Evolutionary conservation across 2,797 vertebrate species (phyloP).

Genomic region (Pipistrellus nathusii): DNA sequence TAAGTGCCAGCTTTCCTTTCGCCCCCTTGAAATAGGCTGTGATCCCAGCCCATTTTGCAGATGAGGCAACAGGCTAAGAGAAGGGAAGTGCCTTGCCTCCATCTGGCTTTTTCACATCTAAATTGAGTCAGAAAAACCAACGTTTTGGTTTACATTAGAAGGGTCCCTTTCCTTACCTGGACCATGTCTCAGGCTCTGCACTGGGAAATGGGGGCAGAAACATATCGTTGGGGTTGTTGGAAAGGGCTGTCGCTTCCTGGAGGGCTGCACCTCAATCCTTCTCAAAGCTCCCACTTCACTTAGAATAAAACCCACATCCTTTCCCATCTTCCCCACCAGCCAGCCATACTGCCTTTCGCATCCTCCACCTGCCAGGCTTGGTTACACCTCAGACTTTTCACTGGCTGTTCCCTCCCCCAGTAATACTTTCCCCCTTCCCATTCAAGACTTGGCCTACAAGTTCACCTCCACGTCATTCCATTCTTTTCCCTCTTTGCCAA

Average conservation of each 20-base stretch:
- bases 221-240: not conserved
- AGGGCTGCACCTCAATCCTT: not conserved
- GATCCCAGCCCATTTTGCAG: not conserved
- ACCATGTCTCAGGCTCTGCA: not conserved
- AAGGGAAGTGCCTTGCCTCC: not conserved
- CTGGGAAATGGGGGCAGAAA: not conserved
- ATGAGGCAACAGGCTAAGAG: not conserved
- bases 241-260: not conserved
- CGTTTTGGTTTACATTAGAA: not conserved
- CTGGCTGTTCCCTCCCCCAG: not conserved
- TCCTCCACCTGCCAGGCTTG: not conserved
- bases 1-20: not conserved
- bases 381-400: not conserved
- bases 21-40: not conserved
- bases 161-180: not conserved
- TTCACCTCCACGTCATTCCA: not conserved
- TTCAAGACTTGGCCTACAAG: not conserved
- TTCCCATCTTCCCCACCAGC: not conserved
- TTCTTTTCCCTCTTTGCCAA: not conserved
- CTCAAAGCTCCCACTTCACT: not conserved
- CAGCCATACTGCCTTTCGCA: not conserved
- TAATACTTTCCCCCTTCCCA: not conserved
- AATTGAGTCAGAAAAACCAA: not conserved
- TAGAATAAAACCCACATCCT: not conserved
- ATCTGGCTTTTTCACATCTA: not conserved